Percentiles rank a stretch among this genome's conserved stretches.
phyloP scores from a whole-genome alignment of 2,888 invertebrate species.

The Prostheceraeus crozeri region DNA sequence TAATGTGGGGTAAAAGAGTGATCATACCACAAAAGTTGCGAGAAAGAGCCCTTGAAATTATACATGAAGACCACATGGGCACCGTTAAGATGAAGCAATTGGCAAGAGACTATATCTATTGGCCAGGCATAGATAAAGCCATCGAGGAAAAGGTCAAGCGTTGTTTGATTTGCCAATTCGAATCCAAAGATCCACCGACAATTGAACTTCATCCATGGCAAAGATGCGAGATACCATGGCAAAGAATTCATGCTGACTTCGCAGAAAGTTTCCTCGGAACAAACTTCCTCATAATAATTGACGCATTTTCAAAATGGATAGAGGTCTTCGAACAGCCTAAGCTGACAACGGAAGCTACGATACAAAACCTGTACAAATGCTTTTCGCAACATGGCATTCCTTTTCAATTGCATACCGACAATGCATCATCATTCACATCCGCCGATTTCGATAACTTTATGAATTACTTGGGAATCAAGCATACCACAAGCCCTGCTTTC shows the following conservation, averaged over 20 bases:
- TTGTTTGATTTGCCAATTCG: background rate
- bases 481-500: constrained; percentile 10
- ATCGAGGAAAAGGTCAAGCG: constrained; percentile 11
- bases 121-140: constrained; percentile 25
- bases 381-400: constrained; percentile 30
- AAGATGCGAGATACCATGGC: constrained; percentile 12
- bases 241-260: constrained; percentile 26
- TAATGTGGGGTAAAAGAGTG: constrained; percentile 29
- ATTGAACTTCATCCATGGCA: constrained; percentile 28
- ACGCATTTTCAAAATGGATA: constrained; percentile 31
- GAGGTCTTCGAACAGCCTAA: constrained; percentile 3
- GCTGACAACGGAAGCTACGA: constrained; percentile 7
- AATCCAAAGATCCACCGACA: background rate
- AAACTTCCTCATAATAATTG: constrained; percentile 15
- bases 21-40: constrained; percentile 15
- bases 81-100: constrained; percentile 20
- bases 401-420: constrained; percentile 11
- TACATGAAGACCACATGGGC: constrained; percentile 25
- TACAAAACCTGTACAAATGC: constrained; percentile 1
- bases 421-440: constrained; percentile 15
- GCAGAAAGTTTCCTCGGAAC: constrained; percentile 12
- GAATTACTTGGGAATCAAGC: background rate
- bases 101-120: constrained; percentile 22
- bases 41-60: constrained; percentile 5
- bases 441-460: constrained; percentile 18